Base-by-base conservation (phyloP, 2,797 vertebrate species). In the Diglossa cyanea region DNA sequence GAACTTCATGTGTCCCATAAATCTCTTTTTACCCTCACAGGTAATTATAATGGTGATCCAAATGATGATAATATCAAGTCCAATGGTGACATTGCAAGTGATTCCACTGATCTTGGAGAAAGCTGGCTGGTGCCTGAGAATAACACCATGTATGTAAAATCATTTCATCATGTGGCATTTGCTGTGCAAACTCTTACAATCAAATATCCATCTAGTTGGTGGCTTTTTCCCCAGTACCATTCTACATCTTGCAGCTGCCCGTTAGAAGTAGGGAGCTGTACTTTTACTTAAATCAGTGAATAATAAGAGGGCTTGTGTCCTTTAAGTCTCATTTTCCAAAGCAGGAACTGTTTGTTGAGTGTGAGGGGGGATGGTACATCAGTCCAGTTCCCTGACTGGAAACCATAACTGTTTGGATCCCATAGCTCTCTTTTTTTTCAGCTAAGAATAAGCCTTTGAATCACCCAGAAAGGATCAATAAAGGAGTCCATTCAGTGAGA, bases 121-220 rank as follows among this genome's bases (percentile, higher is more conserved):
- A 99, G 99, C 92, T 99, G 99, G 99, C 96, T 97, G 87, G 98
- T 99, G 45, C 94, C 97, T 31, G 98, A 98, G 78, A 96, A 98
- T 19, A 96, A 98, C 60, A 98, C 98, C 1, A 80, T 98, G 99
- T 99, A 97, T 94, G 99, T 98, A 48, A 60, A 67, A 35, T 37
- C 7, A n/a, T 55, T 76, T 67, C 12, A 77, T 75, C 50, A 55
- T 4, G 11, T 30, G 19, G 11, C 7, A 48, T 76, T 76, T 87
- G 31, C 35, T 75, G 53, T 50, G 33, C 16, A 75, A 71, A 55
- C 20, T 81, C 33, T 35, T 31, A 67, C 74, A 87, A 77, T 33
- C 61, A 73, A 84, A 44, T 28, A 81, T 26, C 31, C 18, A 47
- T 48, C n/a, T 17, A 47, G 33, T 57, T 2, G 0, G 28, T 72